These are phyloP conservation scores for Siderastrea radians DNA, from an alignment of 92 coral and sea anemone species.

Conservation along the genomic window DNA sequence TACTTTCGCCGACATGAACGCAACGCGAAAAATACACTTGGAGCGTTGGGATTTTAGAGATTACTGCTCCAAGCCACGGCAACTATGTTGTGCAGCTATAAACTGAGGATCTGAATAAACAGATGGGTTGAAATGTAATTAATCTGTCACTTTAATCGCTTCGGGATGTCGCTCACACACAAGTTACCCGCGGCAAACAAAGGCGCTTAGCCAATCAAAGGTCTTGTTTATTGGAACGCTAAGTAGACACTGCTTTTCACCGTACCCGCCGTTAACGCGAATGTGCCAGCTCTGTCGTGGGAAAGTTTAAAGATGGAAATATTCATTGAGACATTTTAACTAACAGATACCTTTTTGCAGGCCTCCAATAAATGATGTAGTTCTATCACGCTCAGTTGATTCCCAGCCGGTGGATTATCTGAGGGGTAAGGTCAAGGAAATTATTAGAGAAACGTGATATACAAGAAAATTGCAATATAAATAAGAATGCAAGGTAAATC, in stretches of 20 bases:
- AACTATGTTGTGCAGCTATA: background rate
- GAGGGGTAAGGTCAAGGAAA: constrained; percentile 9
- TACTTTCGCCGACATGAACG: constrained; percentile 42
- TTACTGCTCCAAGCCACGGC: background rate
- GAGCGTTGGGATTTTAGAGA: constrained; percentile 15
- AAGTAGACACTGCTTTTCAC: background rate
- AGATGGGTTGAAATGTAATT: constrained; percentile 41
- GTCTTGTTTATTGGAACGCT: constrained; percentile 20
- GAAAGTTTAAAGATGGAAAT: background rate
- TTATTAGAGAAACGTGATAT: constrained; percentile 7
- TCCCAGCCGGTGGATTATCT: constrained; percentile 72
- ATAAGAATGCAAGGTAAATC: background rate
- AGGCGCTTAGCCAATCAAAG: constrained; percentile 18
- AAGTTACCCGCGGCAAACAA: constrained; percentile 10
- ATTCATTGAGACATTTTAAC: background rate
- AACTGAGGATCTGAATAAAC: constrained; percentile 17
- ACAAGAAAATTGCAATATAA: background rate
- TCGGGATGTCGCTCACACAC: constrained; percentile 25
- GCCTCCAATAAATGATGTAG: constrained; percentile 90
- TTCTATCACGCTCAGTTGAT: constrained; percentile 83
- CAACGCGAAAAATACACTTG: background rate
- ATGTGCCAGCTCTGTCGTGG: background rate
- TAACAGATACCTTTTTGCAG: constrained; percentile 79
- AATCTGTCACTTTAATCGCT: constrained; percentile 48
- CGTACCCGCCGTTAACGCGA: background rate